Base-by-base conservation (phyloP, 2,113 vertebrate species). In the Catharus minimus region DNA sequence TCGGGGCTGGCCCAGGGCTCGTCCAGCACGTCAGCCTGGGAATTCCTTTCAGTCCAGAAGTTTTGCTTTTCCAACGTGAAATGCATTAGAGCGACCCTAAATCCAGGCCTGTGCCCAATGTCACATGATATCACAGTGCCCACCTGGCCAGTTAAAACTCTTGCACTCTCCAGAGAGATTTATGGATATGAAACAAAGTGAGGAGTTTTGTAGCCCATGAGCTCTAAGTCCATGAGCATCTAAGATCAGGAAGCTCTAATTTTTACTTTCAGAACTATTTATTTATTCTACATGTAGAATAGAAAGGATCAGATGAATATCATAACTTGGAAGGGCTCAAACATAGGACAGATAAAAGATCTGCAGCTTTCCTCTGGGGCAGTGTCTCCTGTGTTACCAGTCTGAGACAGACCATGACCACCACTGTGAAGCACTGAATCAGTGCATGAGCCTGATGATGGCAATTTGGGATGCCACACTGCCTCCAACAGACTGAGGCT, bases 261-360 rank as follows among this genome's bases (percentile, higher is more conserved):
- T 75, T 87, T 91, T 38, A 62, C 38, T 89, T 73, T 20, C 44
- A 69, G 20, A 18, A 52, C 10, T 43, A 15, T 22, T 46, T 87
- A 3, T 72, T 81, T 58, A 2, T 53, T 55, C 64, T 66, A 19
- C 24, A 28, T 68, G 83, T 55, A 69, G 23, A 73, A 57, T 2
- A 83, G 21, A 41, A 72, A 56, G n/a, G 30, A 76, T 55, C 27
- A 52, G 20, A 46, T n/a, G 3, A 75, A 19, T 15, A 62, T 28
- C 43, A 60, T 72, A 79, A 53, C 18, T n/a, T 68, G 21, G n/a
- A 88, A 92, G 15, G 22, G 20, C 38, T 67, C 57, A 69, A 84
- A 57, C 17, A 13, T 0, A 33, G 66, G 69, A 41, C 13, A 84
- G 10, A 10, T 32, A 8, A 0, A 8, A 0, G 23, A 73, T 28